Percentiles rank a stretch among this genome's conserved stretches.
Evolutionary conservation across 2,888 invertebrate genomes (phyloP).

Genomic region (Stenichneumon culpator): DNA sequence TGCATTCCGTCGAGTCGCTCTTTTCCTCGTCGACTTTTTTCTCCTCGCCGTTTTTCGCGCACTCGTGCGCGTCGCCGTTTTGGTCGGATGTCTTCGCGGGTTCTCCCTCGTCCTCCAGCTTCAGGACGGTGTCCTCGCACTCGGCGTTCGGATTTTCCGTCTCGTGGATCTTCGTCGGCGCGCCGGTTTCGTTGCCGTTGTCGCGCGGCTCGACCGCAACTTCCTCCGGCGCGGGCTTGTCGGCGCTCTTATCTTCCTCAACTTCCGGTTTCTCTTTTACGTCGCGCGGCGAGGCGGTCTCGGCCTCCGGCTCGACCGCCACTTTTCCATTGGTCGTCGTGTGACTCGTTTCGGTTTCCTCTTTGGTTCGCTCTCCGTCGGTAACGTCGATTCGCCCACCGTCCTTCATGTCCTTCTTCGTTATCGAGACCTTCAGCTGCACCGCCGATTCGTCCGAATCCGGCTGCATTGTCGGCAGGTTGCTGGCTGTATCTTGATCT

Average conservation of each 20-base stretch:
- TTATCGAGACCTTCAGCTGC: constrained; percentile 65
- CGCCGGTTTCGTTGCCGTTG: constrained; percentile 51
- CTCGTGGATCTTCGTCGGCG: constrained; percentile 29
- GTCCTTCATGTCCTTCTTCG: constrained; percentile 70
- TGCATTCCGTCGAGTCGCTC: constrained; percentile 48
- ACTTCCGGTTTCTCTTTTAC: constrained; percentile 47
- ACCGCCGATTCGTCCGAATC: constrained; percentile 72
- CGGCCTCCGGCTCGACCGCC: constrained; percentile 52
- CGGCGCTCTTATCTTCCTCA: constrained; percentile 3
- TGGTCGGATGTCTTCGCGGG: constrained; percentile 18
- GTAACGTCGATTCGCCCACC: constrained; percentile 27
- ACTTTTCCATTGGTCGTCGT: constrained; percentile 54
- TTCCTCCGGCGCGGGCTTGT: constrained; percentile 6
- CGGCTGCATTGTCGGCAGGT: constrained; percentile 69
- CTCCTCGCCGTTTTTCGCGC: constrained; percentile 47
- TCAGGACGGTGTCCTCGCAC: constrained; percentile 43
- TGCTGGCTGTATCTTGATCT: constrained; percentile 23
- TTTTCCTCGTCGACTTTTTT: constrained; percentile 59
- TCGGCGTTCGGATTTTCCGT: constrained; percentile 48
- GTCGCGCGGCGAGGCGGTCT: constrained; percentile 32
- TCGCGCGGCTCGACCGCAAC: constrained; percentile 17
- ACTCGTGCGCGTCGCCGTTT: constrained; percentile 19
- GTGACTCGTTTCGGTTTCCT: constrained; percentile 45
- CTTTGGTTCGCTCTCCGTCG: constrained; percentile 33
- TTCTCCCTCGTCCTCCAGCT: constrained; percentile 57